phyloP scores from a whole-genome alignment of 2,797 vertebrate species.

The Muscicapa striata region DNA sequence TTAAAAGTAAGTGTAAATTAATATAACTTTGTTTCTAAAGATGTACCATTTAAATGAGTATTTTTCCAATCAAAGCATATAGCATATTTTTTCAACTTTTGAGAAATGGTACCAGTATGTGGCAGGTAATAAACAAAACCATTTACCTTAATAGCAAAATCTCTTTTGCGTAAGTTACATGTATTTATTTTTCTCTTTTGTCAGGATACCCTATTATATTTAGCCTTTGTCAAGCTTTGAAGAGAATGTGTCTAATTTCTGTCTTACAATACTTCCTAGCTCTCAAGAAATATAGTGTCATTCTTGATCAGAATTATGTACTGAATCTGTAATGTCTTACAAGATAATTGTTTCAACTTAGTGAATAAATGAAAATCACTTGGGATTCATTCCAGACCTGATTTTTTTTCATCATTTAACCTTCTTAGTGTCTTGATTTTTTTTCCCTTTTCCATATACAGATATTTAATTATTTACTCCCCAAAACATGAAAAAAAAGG shows the following conservation, averaged over 20 bases:
- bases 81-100: not conserved
- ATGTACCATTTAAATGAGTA: not conserved
- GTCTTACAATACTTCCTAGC: not conserved
- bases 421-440: not conserved
- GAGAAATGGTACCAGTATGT: not conserved
- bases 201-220: not conserved
- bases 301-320: not conserved
- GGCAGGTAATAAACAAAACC: not conserved
- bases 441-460: not conserved
- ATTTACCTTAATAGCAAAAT: not conserved
- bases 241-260: not conserved
- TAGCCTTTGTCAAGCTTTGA: not conserved
- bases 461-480: not conserved
- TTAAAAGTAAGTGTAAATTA: not conserved
- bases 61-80: not conserved
- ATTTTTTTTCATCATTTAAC: not conserved
- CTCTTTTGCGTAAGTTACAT: not conserved
- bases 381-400: not conserved
- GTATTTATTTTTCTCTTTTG: not conserved
- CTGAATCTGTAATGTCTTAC: not conserved
- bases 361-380: not conserved
- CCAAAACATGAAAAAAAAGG: not conserved
- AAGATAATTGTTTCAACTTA: not conserved
- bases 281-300: not conserved
- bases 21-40: not conserved